phyloP scores from a whole-genome alignment of 2,797 vertebrate genomes.

The Poeciliopsis presidionis region DNA sequence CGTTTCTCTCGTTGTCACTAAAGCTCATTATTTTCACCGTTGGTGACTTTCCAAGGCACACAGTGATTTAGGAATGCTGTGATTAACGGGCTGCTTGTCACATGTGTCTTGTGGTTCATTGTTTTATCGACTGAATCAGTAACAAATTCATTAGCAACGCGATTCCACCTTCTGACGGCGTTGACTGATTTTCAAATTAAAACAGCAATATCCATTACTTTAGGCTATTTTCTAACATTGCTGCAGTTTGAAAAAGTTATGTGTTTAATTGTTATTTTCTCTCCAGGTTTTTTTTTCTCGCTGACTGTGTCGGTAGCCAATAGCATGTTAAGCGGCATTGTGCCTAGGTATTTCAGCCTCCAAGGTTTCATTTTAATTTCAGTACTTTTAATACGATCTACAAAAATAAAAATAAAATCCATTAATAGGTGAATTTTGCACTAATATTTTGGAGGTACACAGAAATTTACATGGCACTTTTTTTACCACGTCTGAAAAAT shows the following conservation, averaged over 20 bases:
- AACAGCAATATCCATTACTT: background rate
- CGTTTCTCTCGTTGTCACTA: background rate
- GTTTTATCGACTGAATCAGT: constrained; percentile 1
- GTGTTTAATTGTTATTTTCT: background rate
- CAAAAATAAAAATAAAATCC: background rate
- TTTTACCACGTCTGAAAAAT: background rate
- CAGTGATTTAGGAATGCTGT: background rate
- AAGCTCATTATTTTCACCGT: constrained; percentile 22
- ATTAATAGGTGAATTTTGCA: too few species aligned
- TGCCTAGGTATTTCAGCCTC: background rate
- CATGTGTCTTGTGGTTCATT: background rate
- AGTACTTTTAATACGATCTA: too few species aligned
- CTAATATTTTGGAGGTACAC: background rate
- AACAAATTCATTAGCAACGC: background rate
- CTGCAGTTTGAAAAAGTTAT: background rate
- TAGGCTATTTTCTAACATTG: background rate
- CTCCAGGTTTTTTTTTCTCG: background rate
- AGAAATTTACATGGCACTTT: background rate
- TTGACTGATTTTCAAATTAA: background rate
- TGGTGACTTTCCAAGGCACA: background rate
- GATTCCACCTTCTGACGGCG: background rate
- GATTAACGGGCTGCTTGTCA: constrained; percentile 5
- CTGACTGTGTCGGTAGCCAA: too few species aligned
- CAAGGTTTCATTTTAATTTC: too few species aligned
- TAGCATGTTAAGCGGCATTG: background rate